A percentile compares a stretch with the other conserved stretches of the same genome.
phyloP scores from a whole-genome alignment of 2,797 vertebrate species.

The Sternarchorhynchus goeldii region DNA sequence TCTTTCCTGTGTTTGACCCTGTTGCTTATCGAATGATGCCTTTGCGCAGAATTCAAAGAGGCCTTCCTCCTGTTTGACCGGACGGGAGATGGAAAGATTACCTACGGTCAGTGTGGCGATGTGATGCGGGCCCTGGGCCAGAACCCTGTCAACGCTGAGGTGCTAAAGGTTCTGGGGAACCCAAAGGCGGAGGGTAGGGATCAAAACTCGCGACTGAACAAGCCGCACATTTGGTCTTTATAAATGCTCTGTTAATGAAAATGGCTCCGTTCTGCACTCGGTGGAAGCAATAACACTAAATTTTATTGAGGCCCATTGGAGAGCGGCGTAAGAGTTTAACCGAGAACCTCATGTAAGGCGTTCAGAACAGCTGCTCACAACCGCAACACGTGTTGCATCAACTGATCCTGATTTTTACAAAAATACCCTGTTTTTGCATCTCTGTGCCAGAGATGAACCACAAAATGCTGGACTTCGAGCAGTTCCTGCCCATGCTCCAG shows the following conservation, averaged over 20 bases:
- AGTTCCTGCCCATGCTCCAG: slow-evolving; percentile 96
- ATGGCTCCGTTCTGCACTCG: background rate
- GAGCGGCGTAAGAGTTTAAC: no score
- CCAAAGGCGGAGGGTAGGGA: slow-evolving; percentile 90
- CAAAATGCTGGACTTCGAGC: slow-evolving; percentile 92
- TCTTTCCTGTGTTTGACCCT: background rate
- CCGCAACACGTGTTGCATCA: background rate
- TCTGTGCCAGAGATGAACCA: slow-evolving; percentile 83
- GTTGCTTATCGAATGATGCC: background rate
- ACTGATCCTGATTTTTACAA: slow-evolving; percentile 1
- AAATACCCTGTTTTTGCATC: background rate
- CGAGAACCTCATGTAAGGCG: no score
- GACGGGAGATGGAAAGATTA: slow-evolving; percentile 91
- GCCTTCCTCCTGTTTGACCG: slow-evolving; percentile 94
- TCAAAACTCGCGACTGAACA: background rate
- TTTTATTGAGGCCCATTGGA: background rate
- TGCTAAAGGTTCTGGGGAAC: slow-evolving; percentile 94
- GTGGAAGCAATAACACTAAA: background rate
- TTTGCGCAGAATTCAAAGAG: slow-evolving; percentile 88
- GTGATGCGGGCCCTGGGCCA: slow-evolving; percentile 94
- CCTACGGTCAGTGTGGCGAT: slow-evolving; percentile 89
- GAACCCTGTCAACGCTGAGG: slow-evolving; percentile 94
- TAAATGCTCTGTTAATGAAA: background rate
- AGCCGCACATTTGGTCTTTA: background rate
- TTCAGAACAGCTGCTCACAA: background rate